A percentile compares a stretch with the other conserved stretches of the same genome.
These are phyloP conservation scores for Lepus townsendii DNA, from an alignment of 2,797 vertebrate species.

Conservation along the genomic window DNA sequence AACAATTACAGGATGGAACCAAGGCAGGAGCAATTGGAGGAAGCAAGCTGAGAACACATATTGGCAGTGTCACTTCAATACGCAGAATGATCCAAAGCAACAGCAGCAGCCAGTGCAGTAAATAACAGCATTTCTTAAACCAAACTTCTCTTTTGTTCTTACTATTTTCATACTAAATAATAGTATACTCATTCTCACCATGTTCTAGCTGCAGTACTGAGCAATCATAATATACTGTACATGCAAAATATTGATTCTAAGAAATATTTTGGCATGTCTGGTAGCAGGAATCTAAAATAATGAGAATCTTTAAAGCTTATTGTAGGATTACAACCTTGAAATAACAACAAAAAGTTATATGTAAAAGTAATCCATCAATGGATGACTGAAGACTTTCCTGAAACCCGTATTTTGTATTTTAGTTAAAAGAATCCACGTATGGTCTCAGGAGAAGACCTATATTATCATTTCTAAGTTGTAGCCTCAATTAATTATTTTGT, in stretches of 20 bases:
- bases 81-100: conserved; percentile 40
- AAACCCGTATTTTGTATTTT: neutral
- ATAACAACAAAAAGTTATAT: neutral
- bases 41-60: conserved; percentile 62
- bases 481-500: neutral
- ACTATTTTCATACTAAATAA: conserved; percentile 46
- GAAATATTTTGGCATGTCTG: neutral
- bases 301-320: neutral
- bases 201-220: neutral
- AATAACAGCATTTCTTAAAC: neutral
- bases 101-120: neutral
- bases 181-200: neutral
- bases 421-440: neutral
- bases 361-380: neutral
- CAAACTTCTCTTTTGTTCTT: neutral
- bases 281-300: neutral
- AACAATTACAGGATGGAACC: conserved; percentile 64
- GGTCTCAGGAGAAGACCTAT: neutral
- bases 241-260: neutral
- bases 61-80: conserved; percentile 58
- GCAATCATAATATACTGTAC: neutral
- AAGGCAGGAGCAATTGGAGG: conserved; percentile 45
- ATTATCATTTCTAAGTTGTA: neutral
- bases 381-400: neutral
- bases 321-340: neutral